These are phyloP conservation scores for Galbula dea DNA, from an alignment of 2,113 vertebrate species.

Conservation along the genomic window DNA sequence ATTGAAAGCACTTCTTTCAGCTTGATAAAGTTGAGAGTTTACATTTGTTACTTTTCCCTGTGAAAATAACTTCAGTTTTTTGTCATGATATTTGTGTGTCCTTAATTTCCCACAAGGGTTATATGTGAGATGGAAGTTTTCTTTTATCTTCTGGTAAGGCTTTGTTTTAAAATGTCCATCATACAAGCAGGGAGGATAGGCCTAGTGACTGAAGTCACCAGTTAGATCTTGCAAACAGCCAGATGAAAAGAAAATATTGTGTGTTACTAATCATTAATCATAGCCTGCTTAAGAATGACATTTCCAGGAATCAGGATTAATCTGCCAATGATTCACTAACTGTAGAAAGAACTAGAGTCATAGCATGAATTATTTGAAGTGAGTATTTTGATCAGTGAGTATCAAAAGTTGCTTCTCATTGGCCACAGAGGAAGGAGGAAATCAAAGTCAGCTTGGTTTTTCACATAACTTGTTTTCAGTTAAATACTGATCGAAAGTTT, in stretches of 20 bases:
- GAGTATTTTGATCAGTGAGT: conserved; percentile 17
- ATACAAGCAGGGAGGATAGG: background rate
- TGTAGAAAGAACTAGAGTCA: conserved; percentile 3
- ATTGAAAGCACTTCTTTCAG: background rate
- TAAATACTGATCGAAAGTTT: conserved; percentile 2
- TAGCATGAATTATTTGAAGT: background rate
- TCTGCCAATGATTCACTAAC: conserved; percentile 33
- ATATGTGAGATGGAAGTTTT: background rate
- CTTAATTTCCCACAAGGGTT: background rate
- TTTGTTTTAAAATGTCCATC: background rate
- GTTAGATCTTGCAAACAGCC: conserved; percentile 34
- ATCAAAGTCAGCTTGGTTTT: conserved; percentile 1
- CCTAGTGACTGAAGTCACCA: background rate
- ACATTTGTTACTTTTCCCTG: background rate
- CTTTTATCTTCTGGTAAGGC: background rate
- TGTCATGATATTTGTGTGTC: background rate
- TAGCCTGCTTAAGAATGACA: conserved; percentile 16
- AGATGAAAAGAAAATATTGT: conserved; percentile 20
- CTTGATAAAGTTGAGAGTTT: background rate
- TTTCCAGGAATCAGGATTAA: conserved; percentile 34
- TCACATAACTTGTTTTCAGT: background rate
- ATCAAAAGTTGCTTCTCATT: conserved; percentile 18
- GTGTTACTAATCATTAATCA: conserved; percentile 41
- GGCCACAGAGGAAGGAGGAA: background rate
- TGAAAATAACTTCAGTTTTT: background rate